Evolutionary conservation across 2,797 vertebrate genomes (phyloP), one percentile per base, ranked within the genome.

Genomic region (Takifugu rubripes): DNA sequence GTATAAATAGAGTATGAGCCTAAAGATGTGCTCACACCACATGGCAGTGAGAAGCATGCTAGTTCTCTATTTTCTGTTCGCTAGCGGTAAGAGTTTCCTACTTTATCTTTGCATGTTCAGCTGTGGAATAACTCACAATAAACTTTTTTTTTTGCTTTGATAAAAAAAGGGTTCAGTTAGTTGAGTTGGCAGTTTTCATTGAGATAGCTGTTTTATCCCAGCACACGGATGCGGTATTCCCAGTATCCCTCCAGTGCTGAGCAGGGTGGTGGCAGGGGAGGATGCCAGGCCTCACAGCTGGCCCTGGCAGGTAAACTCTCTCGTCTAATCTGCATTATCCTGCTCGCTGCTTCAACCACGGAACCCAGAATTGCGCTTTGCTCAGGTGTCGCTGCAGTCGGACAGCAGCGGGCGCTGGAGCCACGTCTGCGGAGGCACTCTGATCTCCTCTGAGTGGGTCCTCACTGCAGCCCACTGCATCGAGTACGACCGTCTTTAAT

Each of bases 381-480:
- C n/a, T 52, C 42, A 95, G 94, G 82, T 84, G 42, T 94, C 92
- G 6, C 92, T 94, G 9, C 92, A 95, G 36, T 91, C 72, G 2
- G 67, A 89, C 79, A 57, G 3, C 5, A 87, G 79, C 15, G 69
- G 54, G 1, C 80, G 79, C 14, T 95, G 92, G 93, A 16, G 0
- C 1, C 94, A 94, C 62, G 91, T 91, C 49, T 95, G 92, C 1
- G 92, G 93, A 59, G 93, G 91, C 25, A 87, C 78, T 25, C 89
- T 94, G 64, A 87, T 94, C 52, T 79, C 85, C 8, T 49, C 63
- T 11, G 81, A 85, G 33, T 96, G 93, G 93, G 90, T 94, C 36
- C 25, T 95, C 66, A 94, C 94, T 15, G 81, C 78, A 33, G 77
- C 81, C 29, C 78, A 85, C 73, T 86, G 86, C 76, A 69, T 83